phyloP scores from a whole-genome alignment of 2,797 vertebrate genomes.

The Picus viridis region DNA sequence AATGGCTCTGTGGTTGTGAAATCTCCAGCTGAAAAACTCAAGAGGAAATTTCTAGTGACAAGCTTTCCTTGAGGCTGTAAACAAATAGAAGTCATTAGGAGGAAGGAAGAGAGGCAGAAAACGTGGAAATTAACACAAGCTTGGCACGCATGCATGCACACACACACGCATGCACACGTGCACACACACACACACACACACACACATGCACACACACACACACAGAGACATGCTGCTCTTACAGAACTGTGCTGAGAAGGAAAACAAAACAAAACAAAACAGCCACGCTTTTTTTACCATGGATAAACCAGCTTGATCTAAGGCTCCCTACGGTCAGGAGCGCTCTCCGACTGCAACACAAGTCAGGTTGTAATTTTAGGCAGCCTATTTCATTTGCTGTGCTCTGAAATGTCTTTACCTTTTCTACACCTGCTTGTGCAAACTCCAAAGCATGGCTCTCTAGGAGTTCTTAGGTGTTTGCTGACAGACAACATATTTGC shows the following conservation, averaged over 20 bases:
- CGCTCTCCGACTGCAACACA: not conserved
- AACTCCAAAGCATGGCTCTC: not conserved
- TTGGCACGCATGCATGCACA: not conserved
- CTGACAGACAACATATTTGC: constrained; percentile 9
- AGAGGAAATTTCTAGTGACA: constrained; percentile 75
- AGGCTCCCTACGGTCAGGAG: not conserved
- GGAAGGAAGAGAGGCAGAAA: constrained; percentile 61
- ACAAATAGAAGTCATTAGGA: constrained; percentile 73
- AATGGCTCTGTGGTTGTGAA: constrained; percentile 77
- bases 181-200: not conserved
- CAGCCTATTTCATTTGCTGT: constrained; percentile 7
- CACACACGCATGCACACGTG: not conserved
- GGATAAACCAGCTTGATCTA: not conserved
- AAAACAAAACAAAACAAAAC: too few species aligned
- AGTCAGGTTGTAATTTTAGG: not conserved
- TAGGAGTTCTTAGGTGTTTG: constrained; percentile 50
- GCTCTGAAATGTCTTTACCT: not conserved
- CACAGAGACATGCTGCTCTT: not conserved
- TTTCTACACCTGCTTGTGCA: constrained; percentile 69
- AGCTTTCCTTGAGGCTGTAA: constrained; percentile 75
- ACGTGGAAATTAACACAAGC: constrained; percentile 54
- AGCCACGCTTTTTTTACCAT: not conserved
- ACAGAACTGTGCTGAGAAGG: not conserved
- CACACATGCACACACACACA: not conserved
- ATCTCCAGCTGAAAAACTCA: constrained; percentile 74